Evolutionary conservation across 2,113 vertebrate species (phyloP).

Genomic region (Choloepus hoffmanni): DNA sequence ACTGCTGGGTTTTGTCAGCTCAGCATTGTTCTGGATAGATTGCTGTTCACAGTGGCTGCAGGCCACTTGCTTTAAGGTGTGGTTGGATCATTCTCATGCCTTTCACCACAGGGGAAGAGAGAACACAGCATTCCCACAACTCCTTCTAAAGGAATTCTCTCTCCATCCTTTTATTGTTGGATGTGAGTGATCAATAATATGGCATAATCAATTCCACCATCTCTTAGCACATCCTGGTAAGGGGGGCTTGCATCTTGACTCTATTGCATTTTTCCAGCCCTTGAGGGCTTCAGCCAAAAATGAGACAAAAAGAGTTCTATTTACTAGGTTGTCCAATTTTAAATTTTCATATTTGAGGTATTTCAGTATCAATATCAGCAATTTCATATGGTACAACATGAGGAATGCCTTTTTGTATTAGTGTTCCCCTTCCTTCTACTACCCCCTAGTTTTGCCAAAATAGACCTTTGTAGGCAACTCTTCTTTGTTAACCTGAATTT

Average conservation of each 20-base stretch:
- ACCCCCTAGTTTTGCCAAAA: neutral
- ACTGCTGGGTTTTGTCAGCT: accelerated
- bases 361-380: neutral
- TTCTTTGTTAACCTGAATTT: neutral
- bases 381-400: neutral
- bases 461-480: neutral
- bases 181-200: neutral
- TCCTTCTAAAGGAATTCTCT: neutral
- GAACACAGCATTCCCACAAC: neutral
- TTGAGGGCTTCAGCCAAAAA: neutral
- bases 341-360: neutral
- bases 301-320: neutral
- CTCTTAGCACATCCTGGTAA: neutral
- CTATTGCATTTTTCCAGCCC: neutral
- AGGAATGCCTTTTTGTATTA: neutral
- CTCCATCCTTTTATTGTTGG: neutral
- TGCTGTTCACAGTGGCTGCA: neutral
- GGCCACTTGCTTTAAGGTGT: neutral
- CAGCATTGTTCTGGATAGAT: neutral
- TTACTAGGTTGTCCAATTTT: neutral
- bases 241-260: neutral
- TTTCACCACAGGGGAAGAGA: neutral
- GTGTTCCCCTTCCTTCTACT: neutral
- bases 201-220: neutral
- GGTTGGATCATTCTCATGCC: neutral